phyloP scores from a whole-genome alignment of 2,113 vertebrate species.

The Speoplatyrhinus poulsoni region DNA sequence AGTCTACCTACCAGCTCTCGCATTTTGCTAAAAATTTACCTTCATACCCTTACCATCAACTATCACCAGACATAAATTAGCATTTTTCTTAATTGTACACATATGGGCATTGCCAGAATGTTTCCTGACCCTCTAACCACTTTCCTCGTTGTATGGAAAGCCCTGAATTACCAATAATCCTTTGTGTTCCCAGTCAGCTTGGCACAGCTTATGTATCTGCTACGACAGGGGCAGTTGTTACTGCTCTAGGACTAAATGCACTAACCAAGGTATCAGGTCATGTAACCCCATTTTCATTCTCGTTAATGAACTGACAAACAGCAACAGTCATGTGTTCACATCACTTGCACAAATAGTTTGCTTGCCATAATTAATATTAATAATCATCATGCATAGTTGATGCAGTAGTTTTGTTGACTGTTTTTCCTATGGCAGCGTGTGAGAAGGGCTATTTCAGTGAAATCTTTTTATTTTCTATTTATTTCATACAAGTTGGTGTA shows the following conservation, averaged over 20 bases:
- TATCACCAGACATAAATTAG: no score
- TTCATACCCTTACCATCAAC: no score
- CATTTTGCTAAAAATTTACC: no score
- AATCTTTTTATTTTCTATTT: neutral
- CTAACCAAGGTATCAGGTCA: conserved; percentile 88
- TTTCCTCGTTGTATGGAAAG: neutral
- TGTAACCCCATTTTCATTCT: conserved; percentile 48
- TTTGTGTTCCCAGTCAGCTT: conserved; percentile 86
- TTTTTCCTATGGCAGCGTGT: conserved; percentile 1
- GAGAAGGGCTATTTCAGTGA: no score
- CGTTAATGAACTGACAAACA: conserved; percentile 42
- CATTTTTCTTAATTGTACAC: no score
- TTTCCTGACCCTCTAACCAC: no score
- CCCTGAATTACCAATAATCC: conserved; percentile 38
- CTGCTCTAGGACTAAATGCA: conserved; percentile 94
- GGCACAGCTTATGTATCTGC: conserved; percentile 95
- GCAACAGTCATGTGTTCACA: conserved; percentile 17
- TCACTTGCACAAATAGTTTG: conserved; percentile 10
- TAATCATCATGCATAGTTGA: conserved; percentile 3
- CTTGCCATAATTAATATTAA: conserved; percentile 13
- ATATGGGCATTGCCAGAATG: no score
- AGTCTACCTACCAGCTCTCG: no score
- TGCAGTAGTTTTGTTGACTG: conserved; percentile 9
- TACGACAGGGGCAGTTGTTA: conserved; percentile 92
- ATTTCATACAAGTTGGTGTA: neutral